Evolutionary conservation across 2,888 invertebrate genomes (phyloP).

Genomic region (Penaeus monodon): DNA sequence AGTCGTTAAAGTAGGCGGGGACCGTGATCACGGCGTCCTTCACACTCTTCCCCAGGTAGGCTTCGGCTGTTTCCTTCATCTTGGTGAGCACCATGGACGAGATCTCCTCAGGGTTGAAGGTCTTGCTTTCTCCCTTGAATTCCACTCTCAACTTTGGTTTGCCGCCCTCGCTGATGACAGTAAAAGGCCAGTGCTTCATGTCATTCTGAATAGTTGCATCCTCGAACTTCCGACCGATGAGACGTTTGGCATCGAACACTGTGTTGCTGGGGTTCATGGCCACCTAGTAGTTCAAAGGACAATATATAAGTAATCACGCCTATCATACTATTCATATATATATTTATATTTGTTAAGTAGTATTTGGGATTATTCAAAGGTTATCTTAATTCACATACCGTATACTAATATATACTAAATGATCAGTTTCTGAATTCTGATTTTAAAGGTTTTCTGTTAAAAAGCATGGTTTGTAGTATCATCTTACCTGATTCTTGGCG

Average conservation of each 20-base stretch:
- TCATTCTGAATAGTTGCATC: constrained; percentile 73
- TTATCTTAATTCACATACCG: no score
- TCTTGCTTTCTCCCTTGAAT: constrained; percentile 77
- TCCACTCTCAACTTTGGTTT: constrained; percentile 73
- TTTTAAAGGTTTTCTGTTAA: no score
- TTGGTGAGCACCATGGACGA: constrained; percentile 82
- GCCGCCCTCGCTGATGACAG: constrained; percentile 69
- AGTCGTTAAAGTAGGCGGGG: constrained; percentile 91
- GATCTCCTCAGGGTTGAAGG: constrained; percentile 76
- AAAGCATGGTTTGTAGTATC: no score
- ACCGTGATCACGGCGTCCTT: constrained; percentile 90
- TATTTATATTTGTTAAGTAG: no score
- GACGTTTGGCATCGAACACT: constrained; percentile 69
- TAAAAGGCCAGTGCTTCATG: constrained; percentile 77
- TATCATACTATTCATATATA: no score
- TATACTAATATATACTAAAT: no score
- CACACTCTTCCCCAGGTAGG: constrained; percentile 85
- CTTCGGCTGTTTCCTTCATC: constrained; percentile 93
- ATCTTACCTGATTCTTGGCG: constrained; percentile 15
- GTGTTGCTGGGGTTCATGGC: constrained; percentile 73
- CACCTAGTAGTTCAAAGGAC: constrained; percentile 66
- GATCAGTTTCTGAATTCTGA: no score
- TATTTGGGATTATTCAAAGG: no score
- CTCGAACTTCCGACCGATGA: constrained; percentile 72
- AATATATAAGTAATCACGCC: no score